Base-by-base conservation (phyloP, 1,140 invertebrate species). In the Lysiphlebus fabarum region DNA sequence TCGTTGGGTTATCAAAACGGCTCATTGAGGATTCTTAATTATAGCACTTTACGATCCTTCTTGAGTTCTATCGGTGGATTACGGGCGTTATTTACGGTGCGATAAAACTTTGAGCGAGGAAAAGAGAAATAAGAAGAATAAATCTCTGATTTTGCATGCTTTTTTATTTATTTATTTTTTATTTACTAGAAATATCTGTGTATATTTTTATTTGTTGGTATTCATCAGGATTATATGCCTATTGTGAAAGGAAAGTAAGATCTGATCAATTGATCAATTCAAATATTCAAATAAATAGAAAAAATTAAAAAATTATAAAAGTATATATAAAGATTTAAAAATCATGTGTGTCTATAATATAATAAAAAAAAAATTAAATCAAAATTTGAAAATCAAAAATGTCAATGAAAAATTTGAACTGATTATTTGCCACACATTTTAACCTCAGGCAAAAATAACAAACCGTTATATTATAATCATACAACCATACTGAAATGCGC, bases 21-120 rank as follows among this genome's bases (percentile, higher is more conserved):
- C 58, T 59, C 58, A 51, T 59, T 59, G 58, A 47, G 51, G 58
- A 59, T 59, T 59, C 58, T 59, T 59, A 59, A 59, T 59, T 59
- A 59, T 59, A 59, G 58, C 58, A 59, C 58, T 59, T 59, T 59
- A 59, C 58, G 58, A 59, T 59, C 58, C 58, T 26, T 34, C 50
- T 54, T 42, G 14, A 47, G 58, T 59, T 59, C 58, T 59, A 59
- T 59, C 58, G 58, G 58, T 59, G 58, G 58, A 59, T 59, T 59
- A 59, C 58, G 50, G 58, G 51, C 51, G 50, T 59, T 59, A 59
- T 59, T 59, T 59, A 59, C 58, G 58, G 58, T 59, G 58, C 58
- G 58, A 59, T 59, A 59, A 59, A 59, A 59, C 58, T 41, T 33
- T 54, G 44, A 53, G 58, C 42, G 41, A 54, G 14, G 40, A 41